phyloP scores from a whole-genome alignment of 2,797 vertebrate genomes.

The Trachops cirrhosus region DNA sequence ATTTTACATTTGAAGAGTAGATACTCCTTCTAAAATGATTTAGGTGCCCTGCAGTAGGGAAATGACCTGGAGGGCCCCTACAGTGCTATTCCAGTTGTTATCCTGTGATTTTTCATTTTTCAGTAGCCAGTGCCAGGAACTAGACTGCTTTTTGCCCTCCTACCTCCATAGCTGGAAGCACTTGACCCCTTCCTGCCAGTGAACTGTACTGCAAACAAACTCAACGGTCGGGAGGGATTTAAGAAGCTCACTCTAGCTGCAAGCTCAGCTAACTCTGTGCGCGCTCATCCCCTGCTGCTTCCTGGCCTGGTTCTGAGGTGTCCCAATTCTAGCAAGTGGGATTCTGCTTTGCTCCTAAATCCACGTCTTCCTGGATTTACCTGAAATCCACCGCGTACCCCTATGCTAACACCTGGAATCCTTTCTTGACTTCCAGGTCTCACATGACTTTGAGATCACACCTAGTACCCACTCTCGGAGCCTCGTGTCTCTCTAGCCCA shows the following conservation, averaged over 20 bases:
- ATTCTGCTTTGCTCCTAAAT: neutral
- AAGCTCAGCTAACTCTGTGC: neutral
- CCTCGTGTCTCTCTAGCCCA: neutral
- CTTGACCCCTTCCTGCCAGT: neutral
- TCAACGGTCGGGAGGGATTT: neutral
- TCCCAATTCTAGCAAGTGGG: conserved; percentile 12
- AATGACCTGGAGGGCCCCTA: neutral
- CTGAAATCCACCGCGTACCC: neutral
- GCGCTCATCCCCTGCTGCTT: neutral
- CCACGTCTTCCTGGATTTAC: neutral
- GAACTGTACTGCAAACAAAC: neutral
- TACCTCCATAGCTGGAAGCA: neutral
- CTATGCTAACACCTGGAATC: neutral
- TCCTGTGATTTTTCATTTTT: neutral
- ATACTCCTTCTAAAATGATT: conserved; percentile 9
- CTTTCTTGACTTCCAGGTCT: conserved; percentile 10
- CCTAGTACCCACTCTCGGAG: neutral
- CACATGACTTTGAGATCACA: neutral
- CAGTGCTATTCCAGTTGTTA: neutral
- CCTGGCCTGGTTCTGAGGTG: neutral
- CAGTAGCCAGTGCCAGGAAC: neutral
- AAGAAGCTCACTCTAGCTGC: neutral
- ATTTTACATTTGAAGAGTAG: neutral
- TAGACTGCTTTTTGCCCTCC: neutral
- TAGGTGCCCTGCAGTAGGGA: neutral